Evolutionary conservation across 2,797 vertebrate species (phyloP).

Genomic region (Mormyrus hasselquistii): DNA sequence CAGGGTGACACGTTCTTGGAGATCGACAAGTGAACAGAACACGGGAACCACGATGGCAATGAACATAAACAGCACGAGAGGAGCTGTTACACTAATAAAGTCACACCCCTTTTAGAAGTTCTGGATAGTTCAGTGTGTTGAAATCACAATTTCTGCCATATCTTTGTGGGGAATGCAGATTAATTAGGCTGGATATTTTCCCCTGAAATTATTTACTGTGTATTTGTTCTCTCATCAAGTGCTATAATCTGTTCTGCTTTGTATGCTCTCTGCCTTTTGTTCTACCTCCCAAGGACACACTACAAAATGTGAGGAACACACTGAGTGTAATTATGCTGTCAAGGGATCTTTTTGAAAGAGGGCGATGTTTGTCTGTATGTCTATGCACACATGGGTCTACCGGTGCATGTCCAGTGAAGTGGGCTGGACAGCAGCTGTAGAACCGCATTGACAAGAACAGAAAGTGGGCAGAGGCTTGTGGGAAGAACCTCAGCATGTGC

Average conservation of each 20-base stretch:
- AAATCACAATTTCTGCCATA: not conserved
- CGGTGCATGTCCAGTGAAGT: slow-evolving; percentile 43
- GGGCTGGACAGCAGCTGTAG: slow-evolving; percentile 60
- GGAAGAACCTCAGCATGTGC: slow-evolving; percentile 78
- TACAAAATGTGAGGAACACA: not conserved
- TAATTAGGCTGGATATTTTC: not conserved
- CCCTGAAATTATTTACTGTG: not conserved
- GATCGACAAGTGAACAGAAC: not conserved
- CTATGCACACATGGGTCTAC: slow-evolving; percentile 2
- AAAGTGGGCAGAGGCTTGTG: slow-evolving; percentile 77
- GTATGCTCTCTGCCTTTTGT: not conserved
- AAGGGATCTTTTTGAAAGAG: not conserved
- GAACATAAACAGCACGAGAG: not conserved
- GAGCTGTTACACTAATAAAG: not conserved
- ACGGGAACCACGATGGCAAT: not conserved
- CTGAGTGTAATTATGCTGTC: not conserved
- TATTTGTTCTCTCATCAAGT: not conserved
- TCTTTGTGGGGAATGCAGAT: not conserved
- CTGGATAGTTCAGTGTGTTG: not conserved
- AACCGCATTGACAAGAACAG: slow-evolving; percentile 74
- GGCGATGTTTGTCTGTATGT: not conserved
- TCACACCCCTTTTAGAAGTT: not conserved
- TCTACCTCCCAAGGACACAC: not conserved
- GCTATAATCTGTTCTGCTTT: not conserved
- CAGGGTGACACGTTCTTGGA: not conserved